Percentiles rank a stretch among this genome's conserved stretches.
Conservation (phyloP, 2,797 vertebrate species). For the Rhinatrema bivittatum region DNA sequence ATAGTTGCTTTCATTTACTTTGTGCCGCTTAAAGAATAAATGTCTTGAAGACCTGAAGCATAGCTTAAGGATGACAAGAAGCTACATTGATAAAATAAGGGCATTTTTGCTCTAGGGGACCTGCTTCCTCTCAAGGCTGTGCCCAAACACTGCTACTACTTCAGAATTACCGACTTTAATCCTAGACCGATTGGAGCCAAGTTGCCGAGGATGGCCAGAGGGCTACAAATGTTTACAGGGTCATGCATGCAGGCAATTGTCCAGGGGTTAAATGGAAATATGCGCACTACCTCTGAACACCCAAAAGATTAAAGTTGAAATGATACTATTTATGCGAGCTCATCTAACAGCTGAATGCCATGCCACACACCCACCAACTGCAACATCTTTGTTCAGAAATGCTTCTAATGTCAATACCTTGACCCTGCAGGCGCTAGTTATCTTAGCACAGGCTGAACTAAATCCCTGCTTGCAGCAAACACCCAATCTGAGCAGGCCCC, state of each 20-base stretch:
- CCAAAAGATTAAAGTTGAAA: constrained; percentile 68
- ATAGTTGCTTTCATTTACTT: too few relatives aligned
- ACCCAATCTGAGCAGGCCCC: constrained; percentile 21
- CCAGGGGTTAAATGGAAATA: constrained; percentile 62
- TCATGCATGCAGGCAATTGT: constrained; percentile 49
- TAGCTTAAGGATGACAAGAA: too few relatives aligned
- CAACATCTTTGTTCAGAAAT: constrained; percentile 68
- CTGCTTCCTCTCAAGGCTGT: background rate
- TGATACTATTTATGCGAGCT: constrained; percentile 71
- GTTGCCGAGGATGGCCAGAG: constrained; percentile 48
- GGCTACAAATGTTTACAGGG: constrained; percentile 51
- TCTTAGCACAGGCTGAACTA: constrained; percentile 50
- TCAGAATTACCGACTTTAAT: constrained; percentile 31
- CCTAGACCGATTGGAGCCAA: constrained; percentile 49
- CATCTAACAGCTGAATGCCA: constrained; percentile 65
- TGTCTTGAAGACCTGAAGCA: too few relatives aligned
- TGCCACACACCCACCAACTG: constrained; percentile 66
- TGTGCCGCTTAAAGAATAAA: too few relatives aligned
- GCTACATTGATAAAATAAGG: background rate
- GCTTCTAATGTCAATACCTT: constrained; percentile 71
- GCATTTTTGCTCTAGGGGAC: constrained; percentile 7
- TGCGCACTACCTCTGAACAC: constrained; percentile 65
- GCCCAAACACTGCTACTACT: constrained; percentile 15
- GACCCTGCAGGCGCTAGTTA: constrained; percentile 60
- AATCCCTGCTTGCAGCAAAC: constrained; percentile 45